Evolutionary conservation across 2,888 invertebrate species (phyloP), one percentile per base, ranked within the genome.

Genomic region (Panopea generosa): DNA sequence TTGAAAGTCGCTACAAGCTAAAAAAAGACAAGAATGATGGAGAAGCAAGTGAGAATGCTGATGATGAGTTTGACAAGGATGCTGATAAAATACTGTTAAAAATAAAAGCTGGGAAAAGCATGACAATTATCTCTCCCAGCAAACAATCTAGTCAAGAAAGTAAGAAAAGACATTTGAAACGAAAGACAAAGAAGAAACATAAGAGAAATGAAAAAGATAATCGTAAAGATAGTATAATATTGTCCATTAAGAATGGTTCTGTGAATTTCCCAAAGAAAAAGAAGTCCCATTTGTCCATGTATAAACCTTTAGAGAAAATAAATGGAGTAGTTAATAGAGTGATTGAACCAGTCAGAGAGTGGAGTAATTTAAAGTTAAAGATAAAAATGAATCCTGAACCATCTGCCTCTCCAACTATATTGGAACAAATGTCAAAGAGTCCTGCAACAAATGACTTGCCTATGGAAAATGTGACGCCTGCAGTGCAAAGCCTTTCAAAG

Each of bases 51-150:
- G 33, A 33, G 33, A 33, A 33, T 7, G 33, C 33, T 33, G 33
- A 33, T 7, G 33, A 33, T 7, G 33, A 33, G 33, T 33, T 33
- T 33, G 33, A 33, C 33, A 33, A 33, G 20, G 61, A 65, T 45
- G 67, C 47, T 20, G 47, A 68, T 27, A 80, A 80, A 38, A 75
- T 80, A 9, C 61, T 80, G 16, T 60, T 80, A n/a, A 80, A 80
- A 45, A 80, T 80, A 18, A 68, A 43, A 56, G 68, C 72, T 52
- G 79, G 79, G 18, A 75, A 57, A 53, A 68, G 72, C 40, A 75
- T 67, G 65, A 80, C 79, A 3, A 69, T 80, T 20, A 72, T 80
- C 16, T 74, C 73, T 1, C 69, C 79, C 7, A 38, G 50, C 2
- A 72, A 75, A 40, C 50, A 49, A 4, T 29, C 49, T 55, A 53